These are phyloP conservation scores for Onychostoma macrolepis DNA, from an alignment of 2,113 vertebrate species.

Conservation along the genomic window DNA sequence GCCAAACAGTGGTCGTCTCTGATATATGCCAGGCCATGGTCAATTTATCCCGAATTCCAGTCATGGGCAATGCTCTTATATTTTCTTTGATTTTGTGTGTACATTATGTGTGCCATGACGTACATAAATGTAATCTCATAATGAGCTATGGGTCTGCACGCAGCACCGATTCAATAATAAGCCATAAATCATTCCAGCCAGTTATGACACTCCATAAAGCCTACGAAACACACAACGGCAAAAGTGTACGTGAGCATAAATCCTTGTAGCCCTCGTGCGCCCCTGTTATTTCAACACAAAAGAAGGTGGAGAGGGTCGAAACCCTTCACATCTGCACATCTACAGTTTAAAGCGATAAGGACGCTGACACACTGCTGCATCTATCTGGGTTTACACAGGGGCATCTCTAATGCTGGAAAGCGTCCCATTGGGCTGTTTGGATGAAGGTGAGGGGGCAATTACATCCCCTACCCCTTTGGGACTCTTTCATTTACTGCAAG, in stretches of 20 bases:
- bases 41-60: constrained; percentile 60
- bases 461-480: constrained; percentile 32
- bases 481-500: constrained; percentile 44
- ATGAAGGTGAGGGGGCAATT: constrained; percentile 19
- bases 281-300: constrained; percentile 48
- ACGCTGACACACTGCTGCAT: constrained; percentile 10
- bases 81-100: constrained; percentile 54
- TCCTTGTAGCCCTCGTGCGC: constrained; percentile 46
- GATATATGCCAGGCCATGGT: constrained; percentile 64
- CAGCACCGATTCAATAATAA: constrained; percentile 69
- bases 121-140: constrained; percentile 70
- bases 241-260: constrained; percentile 58
- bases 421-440: constrained; percentile 39
- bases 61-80: constrained; percentile 44
- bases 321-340: constrained; percentile 33
- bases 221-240: constrained; percentile 65
- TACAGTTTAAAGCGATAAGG: constrained; percentile 16
- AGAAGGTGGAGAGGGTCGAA: constrained; percentile 16
- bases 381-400: constrained; percentile 36
- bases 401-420: constrained; percentile 33
- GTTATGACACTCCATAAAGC: constrained; percentile 63
- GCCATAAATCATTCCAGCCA: constrained; percentile 67
- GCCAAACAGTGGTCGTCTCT: constrained; percentile 56
- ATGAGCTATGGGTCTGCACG: constrained; percentile 69
- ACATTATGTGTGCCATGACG: constrained; percentile 59